Conservation (phyloP, 2,797 vertebrate species). For the Botia almorhae region DNA sequence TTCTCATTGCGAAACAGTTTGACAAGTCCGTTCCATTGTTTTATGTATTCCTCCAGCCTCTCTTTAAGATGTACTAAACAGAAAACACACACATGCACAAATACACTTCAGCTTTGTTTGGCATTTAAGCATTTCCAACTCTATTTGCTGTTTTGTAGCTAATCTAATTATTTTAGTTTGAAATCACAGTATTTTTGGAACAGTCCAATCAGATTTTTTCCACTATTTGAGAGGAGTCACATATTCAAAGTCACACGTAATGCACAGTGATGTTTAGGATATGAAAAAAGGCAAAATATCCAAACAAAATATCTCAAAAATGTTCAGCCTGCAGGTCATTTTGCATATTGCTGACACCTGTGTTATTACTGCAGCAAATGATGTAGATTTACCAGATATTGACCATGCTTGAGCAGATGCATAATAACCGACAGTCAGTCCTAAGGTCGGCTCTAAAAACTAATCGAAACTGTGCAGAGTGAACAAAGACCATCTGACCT, state of each 20-base stretch:
- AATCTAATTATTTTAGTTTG: no score
- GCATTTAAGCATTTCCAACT: no score
- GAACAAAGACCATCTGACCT: slow-evolving; percentile 24
- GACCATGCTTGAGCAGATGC: not conserved
- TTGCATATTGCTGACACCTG: not conserved
- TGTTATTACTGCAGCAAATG: not conserved
- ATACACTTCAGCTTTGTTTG: no score
- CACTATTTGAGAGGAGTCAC: no score
- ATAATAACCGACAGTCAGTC: slow-evolving; percentile 9
- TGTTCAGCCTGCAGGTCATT: not conserved
- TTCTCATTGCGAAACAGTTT: slow-evolving; percentile 95
- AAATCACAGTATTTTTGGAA: not conserved
- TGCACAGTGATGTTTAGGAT: not conserved
- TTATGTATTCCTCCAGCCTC: slow-evolving; percentile 91
- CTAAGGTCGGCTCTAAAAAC: slow-evolving; percentile 14
- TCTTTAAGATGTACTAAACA: slow-evolving; percentile 89
- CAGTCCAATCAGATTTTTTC: not conserved
- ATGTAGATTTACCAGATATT: not conserved
- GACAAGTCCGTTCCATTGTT: slow-evolving; percentile 98
- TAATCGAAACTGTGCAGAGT: not conserved
- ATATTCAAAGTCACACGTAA: not conserved
- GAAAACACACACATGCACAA: slow-evolving; percentile 9
- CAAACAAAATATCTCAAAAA: no score
- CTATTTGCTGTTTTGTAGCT: not conserved
- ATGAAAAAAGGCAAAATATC: not conserved